Conservation (phyloP, 2,113 vertebrate species). For the Entelurus aequoreus region DNA sequence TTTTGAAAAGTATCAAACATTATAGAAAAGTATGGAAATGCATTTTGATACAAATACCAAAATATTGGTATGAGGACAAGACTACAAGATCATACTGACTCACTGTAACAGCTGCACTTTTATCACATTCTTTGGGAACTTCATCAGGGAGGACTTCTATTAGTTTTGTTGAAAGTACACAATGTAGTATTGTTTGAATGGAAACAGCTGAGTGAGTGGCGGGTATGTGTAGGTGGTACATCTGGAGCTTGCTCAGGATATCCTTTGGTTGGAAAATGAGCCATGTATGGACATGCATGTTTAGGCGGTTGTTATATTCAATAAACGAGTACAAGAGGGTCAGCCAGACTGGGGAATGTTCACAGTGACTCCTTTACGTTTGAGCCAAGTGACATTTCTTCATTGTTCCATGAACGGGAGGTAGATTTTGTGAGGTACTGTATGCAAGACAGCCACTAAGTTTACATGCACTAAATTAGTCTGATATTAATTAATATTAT, state of each 20-base stretch:
- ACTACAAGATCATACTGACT: too few species aligned
- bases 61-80: too few species aligned
- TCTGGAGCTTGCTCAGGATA: slow-evolving; percentile 25
- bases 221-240: slow-evolving; percentile 13
- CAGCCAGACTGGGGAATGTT: not conserved
- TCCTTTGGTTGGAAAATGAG: slow-evolving; percentile 19
- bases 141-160: not conserved
- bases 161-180: not conserved
- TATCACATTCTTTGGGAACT: not conserved
- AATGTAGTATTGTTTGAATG: slow-evolving; percentile 22
- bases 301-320: slow-evolving; percentile 1
- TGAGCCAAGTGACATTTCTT: too few species aligned
- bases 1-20: too few species aligned
- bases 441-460: too few species aligned
- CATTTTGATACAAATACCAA: too few species aligned
- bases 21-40: too few species aligned
- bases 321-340: not conserved
- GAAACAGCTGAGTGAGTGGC: slow-evolving; percentile 15
- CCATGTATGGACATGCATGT: slow-evolving; percentile 1
- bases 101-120: not conserved
- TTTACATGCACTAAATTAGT: too few species aligned
- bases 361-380: not conserved
- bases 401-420: too few species aligned
- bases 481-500: too few species aligned
- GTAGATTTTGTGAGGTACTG: too few species aligned